A percentile compares a stretch with the other conserved stretches of the same genome.
phyloP scores from a whole-genome alignment of 1,140 invertebrate species.

The Drosophila dunni region DNA sequence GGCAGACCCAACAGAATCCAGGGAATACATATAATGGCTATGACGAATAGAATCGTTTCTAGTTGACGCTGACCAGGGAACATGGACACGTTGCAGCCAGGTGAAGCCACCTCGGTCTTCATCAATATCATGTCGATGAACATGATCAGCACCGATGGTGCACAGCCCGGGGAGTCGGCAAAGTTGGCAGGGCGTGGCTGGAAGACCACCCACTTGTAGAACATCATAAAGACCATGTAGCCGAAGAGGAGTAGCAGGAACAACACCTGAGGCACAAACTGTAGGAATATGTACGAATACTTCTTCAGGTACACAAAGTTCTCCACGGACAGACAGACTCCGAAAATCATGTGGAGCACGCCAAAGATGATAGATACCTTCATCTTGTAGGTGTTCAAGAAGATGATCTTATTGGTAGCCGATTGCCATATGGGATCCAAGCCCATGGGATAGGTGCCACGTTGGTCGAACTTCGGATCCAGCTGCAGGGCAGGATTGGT shows the following conservation, averaged over 20 bases:
- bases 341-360: conserved; percentile 98
- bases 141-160: conserved; percentile 94
- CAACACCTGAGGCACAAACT: conserved; percentile 96
- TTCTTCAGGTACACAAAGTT: conserved; percentile 96
- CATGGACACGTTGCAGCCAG: conserved; percentile 89
- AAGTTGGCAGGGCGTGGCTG: conserved; percentile 74
- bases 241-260: conserved; percentile 96
- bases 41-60: conserved; percentile 90
- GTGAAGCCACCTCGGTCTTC: conserved; percentile 85
- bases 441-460: conserved; percentile 72
- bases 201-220: conserved; percentile 95
- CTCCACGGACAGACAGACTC: conserved; percentile 93
- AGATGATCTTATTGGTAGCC: conserved; percentile 97
- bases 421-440: conserved; percentile 94
- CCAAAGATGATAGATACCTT: conserved; percentile 98
- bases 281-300: conserved; percentile 92
- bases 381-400: conserved; percentile 99
- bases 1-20: conserved; percentile 96
- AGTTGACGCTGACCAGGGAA: conserved; percentile 89
- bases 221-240: conserved; percentile 96
- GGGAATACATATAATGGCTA: conserved; percentile 94
- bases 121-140: conserved; percentile 97
- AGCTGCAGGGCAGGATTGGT: conserved; percentile 86
- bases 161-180: conserved; percentile 88
- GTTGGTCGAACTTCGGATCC: conserved; percentile 87